A percentile compares a stretch with the other conserved stretches of the same genome.
Conservation (phyloP, 2,888 invertebrate species). For the Lasius platythorax region DNA sequence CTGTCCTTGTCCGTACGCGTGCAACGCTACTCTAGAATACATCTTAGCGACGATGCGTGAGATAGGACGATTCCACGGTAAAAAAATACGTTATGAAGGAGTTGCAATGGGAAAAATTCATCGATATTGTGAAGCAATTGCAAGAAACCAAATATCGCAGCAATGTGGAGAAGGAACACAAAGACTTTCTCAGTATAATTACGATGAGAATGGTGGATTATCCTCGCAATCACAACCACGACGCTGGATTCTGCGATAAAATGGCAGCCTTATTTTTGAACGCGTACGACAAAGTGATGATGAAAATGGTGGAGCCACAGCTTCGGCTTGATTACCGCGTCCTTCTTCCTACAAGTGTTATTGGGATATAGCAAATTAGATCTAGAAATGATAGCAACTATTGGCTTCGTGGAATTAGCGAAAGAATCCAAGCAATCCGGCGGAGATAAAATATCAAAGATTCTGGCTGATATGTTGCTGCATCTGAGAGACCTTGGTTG, state of each 20-base stretch:
- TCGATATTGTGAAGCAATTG: slow-evolving; percentile 66
- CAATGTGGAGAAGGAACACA: too few species aligned
- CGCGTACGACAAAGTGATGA: slow-evolving; percentile 56
- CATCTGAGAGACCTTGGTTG: slow-evolving; percentile 71
- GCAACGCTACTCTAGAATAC: slow-evolving; percentile 74
- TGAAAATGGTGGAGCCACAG: slow-evolving; percentile 60
- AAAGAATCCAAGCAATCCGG: slow-evolving; percentile 42
- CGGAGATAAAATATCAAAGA: slow-evolving; percentile 73
- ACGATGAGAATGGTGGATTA: slow-evolving; percentile 66
- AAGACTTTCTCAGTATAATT: too few species aligned
- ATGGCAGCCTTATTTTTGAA: slow-evolving; percentile 55
- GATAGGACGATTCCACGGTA: slow-evolving; percentile 80
- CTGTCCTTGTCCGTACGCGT: slow-evolving; percentile 51
- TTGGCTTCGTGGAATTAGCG: neutral
- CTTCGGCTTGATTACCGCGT: slow-evolving; percentile 77
- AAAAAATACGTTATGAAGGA: slow-evolving; percentile 78
- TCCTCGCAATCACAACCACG: slow-evolving; percentile 66
- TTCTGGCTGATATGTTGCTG: slow-evolving; percentile 79
- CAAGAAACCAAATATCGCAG: slow-evolving; percentile 64
- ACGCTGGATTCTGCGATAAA: slow-evolving; percentile 71
- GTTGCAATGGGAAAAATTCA: slow-evolving; percentile 66
- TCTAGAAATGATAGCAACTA: fast-evolving
- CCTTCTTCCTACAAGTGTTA: slow-evolving; percentile 67
- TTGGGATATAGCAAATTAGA: neutral
- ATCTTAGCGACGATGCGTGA: slow-evolving; percentile 74